Base-by-base conservation (phyloP, 2,797 vertebrate species). In the Lophius americanus region DNA sequence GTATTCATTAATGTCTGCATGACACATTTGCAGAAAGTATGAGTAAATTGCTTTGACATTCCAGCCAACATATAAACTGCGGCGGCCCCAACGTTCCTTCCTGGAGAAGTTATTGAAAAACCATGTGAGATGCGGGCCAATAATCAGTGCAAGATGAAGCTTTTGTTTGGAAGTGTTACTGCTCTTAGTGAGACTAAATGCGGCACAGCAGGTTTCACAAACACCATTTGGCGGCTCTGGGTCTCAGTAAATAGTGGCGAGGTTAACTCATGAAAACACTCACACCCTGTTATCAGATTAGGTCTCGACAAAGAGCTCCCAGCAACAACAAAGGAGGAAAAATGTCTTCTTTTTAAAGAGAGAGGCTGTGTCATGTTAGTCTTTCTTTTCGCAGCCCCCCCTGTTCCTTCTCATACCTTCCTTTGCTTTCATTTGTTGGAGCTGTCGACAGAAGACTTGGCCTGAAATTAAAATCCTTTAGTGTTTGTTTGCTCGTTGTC, bases 401-500 rank as follows among this genome's bases (percentile, higher is more conserved):
- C 33, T 11, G 51, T n/a, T 14, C 50, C 23, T 49, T 64, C 68
- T 75, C 82, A 79, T 75, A 81, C 75, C 72, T 81, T 73, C 62
- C 75, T 81, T 63, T 59, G 75, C 85, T 83, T 90, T 86, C 83
- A 82, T 86, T 88, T 88, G 87, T 88, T 78, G 9, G 63, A 88
- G 88, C 87, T 90, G 90, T 86, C 69, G 72, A 89, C 87, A 85
- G 78, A 42, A 39, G 78, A 70, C 71, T 79, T 61, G 78, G 81
- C 88, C 83, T 86, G 85, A 84, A 84, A 88, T 91, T 71, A 89
- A 90, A 84, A 82, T 72, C 78, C 84, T 80, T 87, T 76, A 41
- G 78, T 88, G 83, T 91, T 89, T 91, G 88, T 89, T 92, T 92
- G 85, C 88, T 76, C 60, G 36, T 74, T 84, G 89, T 92, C 89